phyloP scores from a whole-genome alignment of 2,888 invertebrate species.

The Brachyopa scutellaris region DNA sequence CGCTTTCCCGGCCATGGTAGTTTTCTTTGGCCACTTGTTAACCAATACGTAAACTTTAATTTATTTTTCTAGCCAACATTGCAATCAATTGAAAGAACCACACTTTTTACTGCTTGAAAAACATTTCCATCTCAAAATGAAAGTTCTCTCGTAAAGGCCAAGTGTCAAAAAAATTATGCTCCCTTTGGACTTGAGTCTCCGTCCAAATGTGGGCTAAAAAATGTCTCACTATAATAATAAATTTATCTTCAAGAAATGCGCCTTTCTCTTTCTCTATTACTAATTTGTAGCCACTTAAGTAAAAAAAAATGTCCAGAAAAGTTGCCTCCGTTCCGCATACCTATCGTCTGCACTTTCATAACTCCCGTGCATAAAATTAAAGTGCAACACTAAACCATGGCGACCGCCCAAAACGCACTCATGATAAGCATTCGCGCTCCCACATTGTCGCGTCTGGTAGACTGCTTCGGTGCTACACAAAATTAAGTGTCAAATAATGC shows the following conservation, averaged over 20 bases:
- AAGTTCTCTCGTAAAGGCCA: no score
- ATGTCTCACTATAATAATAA: not conserved
- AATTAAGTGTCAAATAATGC: slow-evolving; percentile 19
- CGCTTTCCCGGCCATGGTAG: no score
- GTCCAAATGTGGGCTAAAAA: not conserved
- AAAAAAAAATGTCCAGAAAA: not conserved
- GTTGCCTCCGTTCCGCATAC: slow-evolving; percentile 23
- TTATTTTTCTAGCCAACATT: no score
- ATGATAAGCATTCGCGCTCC: slow-evolving; percentile 7
- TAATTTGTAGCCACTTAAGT: slow-evolving; percentile 12
- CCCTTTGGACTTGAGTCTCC: not conserved
- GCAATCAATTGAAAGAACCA: no score
- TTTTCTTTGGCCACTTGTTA: no score
- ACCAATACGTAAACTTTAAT: no score
- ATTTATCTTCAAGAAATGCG: not conserved
- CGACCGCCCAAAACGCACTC: slow-evolving; percentile 10
- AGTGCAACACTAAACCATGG: not conserved
- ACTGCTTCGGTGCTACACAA: not conserved
- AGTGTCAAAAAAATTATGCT: not conserved
- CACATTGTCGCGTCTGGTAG: not conserved
- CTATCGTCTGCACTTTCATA: slow-evolving; percentile 14
- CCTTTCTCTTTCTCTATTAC: slow-evolving; percentile 22
- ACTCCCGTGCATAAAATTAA: slow-evolving; percentile 24
- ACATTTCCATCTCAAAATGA: no score
- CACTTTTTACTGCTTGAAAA: no score